These are phyloP conservation scores for Branchellion lobata DNA, from an alignment of 2,888 invertebrate genomes.

Conservation along the genomic window DNA sequence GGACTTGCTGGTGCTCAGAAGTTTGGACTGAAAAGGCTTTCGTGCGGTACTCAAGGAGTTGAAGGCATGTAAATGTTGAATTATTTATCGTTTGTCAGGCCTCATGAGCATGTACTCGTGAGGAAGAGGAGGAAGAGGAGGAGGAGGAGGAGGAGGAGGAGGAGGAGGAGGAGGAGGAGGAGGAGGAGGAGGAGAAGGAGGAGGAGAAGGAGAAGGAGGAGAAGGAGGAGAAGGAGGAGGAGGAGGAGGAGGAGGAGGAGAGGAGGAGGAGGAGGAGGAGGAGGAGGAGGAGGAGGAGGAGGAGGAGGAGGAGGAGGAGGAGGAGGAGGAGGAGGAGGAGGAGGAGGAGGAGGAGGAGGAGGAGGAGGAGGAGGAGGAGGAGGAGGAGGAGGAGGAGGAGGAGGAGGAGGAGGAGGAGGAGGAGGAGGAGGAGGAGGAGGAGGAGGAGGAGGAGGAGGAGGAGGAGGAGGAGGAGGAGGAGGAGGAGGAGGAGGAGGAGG, in stretches of 20 bases:
- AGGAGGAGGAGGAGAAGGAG: not conserved
- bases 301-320: not conserved
- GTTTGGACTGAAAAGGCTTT: too few species aligned
- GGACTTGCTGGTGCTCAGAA: not conserved
- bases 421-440: not conserved
- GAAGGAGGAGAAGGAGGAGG: not conserved
- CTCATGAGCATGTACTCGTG: constrained; percentile 36
- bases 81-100: too few species aligned
- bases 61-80: too few species aligned
- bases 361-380: too few species aligned
- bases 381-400: not conserved
- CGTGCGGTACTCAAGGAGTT: too few species aligned
- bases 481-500: not conserved
- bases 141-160: too few species aligned
- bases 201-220: not conserved
- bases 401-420: not conserved
- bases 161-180: not conserved
- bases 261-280: not conserved
- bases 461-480: not conserved
- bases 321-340: too few species aligned
- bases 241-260: not conserved
- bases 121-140: not conserved
- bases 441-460: not conserved
- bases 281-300: not conserved
- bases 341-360: not conserved